Conservation (phyloP, 2,888 invertebrate species). For the Tethea ocularis region DNA sequence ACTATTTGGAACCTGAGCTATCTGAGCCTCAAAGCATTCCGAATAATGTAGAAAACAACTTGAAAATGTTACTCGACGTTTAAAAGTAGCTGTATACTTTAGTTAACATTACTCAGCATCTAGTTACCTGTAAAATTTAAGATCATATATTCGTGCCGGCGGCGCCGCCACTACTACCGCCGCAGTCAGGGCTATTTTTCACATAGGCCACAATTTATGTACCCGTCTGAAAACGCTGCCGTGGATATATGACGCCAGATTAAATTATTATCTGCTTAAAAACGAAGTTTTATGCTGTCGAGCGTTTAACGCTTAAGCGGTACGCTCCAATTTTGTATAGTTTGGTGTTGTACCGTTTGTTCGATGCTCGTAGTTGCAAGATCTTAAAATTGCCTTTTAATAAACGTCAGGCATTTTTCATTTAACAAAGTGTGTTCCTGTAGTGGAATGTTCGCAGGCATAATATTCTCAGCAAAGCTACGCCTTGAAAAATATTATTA, state of each 20-base stretch:
- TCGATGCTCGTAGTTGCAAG: background rate
- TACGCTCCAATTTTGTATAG: background rate
- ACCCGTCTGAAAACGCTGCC: slow-evolving; percentile 49
- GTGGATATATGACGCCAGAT: slow-evolving; percentile 60
- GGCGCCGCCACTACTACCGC: slow-evolving; percentile 26
- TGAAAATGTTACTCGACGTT: background rate
- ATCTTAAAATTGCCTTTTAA: background rate
- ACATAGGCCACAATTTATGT: slow-evolving; percentile 65
- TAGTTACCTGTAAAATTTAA: slow-evolving; percentile 50
- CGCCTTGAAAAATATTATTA: too few relatives aligned
- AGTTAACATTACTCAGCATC: slow-evolving; percentile 13
- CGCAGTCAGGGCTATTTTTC: slow-evolving; percentile 61
- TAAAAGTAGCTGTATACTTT: slow-evolving; percentile 10
- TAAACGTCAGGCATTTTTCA: background rate
- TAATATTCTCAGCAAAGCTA: background rate
- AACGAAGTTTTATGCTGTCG: slow-evolving; percentile 34
- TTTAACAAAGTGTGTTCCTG: background rate
- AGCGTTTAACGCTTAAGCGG: slow-evolving; percentile 19
- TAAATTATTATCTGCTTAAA: slow-evolving; percentile 65
- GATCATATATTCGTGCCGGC: slow-evolving; percentile 50
- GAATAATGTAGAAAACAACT: background rate
- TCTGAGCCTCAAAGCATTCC: background rate
- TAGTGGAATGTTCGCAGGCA: background rate
- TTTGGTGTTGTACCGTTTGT: background rate
- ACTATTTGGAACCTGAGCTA: too few relatives aligned